Percentiles rank a stretch among this genome's conserved stretches.
These are phyloP conservation scores for Herpailurus yagouaroundi DNA, from an alignment of 2,113 vertebrate species.

Conservation along the genomic window DNA sequence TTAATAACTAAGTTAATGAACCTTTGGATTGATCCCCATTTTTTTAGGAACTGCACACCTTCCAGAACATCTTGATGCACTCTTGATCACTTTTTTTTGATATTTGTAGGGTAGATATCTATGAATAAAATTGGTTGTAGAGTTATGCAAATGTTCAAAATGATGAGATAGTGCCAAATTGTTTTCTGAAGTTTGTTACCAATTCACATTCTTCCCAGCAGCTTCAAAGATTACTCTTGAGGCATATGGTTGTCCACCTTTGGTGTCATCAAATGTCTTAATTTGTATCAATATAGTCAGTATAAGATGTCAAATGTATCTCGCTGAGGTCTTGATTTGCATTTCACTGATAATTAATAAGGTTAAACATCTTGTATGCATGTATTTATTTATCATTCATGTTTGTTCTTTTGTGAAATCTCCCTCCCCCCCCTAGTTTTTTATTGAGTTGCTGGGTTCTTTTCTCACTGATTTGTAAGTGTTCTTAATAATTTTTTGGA, in stretches of 20 bases:
- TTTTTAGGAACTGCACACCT: neutral
- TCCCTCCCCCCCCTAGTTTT: neutral
- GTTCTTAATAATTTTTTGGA: neutral
- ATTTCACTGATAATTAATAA: neutral
- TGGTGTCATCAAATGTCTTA: neutral
- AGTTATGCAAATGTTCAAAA: neutral
- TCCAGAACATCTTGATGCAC: neutral
- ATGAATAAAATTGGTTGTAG: neutral
- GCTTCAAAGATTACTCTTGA: neutral
- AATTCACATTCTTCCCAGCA: neutral
- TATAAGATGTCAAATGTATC: slow-evolving; percentile 6
- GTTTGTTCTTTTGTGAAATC: neutral
- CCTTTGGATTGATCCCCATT: neutral
- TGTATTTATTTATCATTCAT: neutral
- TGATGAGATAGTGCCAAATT: neutral
- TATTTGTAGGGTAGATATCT: neutral
- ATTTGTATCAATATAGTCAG: neutral
- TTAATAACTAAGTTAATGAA: neutral
- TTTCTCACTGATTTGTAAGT: neutral
- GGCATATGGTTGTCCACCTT: neutral
- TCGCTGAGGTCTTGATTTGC: slow-evolving; percentile 23
- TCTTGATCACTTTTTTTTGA: neutral
- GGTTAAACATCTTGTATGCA: neutral
- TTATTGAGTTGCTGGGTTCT: neutral
- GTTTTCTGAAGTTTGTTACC: neutral